Percentiles rank a stretch among this genome's conserved stretches.
Evolutionary conservation across 2,797 vertebrate species (phyloP).

Genomic region (Artibeus jamaicensis): DNA sequence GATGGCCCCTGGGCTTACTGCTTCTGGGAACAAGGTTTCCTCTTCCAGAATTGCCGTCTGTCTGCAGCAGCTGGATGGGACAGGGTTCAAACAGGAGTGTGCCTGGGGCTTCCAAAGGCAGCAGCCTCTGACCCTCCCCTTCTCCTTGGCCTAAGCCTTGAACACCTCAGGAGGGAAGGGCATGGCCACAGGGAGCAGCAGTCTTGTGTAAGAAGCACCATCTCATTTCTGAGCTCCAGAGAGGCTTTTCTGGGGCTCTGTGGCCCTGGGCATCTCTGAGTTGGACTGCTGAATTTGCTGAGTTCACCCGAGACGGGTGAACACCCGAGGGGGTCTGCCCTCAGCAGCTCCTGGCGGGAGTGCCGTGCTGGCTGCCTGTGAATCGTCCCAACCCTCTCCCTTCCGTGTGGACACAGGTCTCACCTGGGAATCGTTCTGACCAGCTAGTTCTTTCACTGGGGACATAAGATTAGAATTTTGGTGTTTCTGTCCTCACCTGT

Average conservation of each 20-base stretch:
- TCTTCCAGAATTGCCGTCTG: background rate
- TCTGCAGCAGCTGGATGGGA: slow-evolving; percentile 47
- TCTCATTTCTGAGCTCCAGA: background rate
- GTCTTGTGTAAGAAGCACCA: background rate
- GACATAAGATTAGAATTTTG: background rate
- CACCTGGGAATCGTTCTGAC: background rate
- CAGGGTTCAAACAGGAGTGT: slow-evolving; percentile 7
- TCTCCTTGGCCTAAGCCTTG: slow-evolving; percentile 52
- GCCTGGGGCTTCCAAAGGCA: background rate
- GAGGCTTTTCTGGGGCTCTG: background rate
- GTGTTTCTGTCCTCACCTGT: background rate
- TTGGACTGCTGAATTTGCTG: background rate
- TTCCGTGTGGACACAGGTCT: background rate
- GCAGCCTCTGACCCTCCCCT: slow-evolving; percentile 16
- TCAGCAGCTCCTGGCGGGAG: background rate
- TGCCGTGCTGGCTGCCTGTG: background rate
- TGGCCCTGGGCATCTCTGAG: background rate
- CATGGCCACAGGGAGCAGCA: background rate
- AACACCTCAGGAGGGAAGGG: slow-evolving; percentile 9
- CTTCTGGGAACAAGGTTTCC: slow-evolving; percentile 13
- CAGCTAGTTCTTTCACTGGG: background rate
- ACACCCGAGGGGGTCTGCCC: background rate
- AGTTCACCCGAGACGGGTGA: background rate
- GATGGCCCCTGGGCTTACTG: background rate
- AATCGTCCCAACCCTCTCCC: background rate